These are phyloP conservation scores for Zhengitettix transpicula DNA, from an alignment of 2,888 invertebrate genomes.

Conservation along the genomic window DNA sequence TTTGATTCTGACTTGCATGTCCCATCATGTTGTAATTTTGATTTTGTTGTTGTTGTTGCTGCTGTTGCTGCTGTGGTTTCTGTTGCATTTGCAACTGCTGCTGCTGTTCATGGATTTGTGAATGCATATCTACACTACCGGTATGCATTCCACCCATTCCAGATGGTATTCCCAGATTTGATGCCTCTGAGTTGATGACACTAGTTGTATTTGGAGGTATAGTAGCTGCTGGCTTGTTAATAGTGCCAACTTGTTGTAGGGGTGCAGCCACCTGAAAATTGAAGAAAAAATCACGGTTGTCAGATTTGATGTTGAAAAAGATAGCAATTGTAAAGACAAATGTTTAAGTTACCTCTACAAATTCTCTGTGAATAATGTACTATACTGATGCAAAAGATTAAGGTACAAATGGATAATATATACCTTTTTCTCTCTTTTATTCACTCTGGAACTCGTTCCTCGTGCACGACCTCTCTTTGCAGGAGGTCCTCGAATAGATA, in stretches of 20 bases:
- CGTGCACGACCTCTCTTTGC: constrained; percentile 18
- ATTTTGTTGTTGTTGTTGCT: neutral
- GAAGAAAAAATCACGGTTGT: neutral
- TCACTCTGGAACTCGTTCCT: constrained; percentile 14
- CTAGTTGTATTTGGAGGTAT: constrained; percentile 17
- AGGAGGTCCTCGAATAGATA: constrained; percentile 5
- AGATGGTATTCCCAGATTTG: neutral
- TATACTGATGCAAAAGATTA: neutral
- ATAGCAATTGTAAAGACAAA: neutral
- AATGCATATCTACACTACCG: neutral
- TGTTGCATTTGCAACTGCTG: neutral
- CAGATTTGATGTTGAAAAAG: neutral
- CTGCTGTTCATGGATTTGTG: neutral
- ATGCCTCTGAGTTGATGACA: neutral
- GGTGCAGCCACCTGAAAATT: neutral
- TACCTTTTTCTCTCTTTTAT: constrained; percentile 15
- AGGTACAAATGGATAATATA: neutral
- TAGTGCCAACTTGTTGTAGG: neutral
- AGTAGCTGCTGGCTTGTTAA: constrained; percentile 35
- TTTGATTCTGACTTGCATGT: neutral
- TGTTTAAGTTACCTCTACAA: no score
- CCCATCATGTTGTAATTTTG: constrained; percentile 1
- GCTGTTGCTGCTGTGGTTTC: neutral
- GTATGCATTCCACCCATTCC: neutral
- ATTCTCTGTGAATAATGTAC: no score